Conservation (phyloP, 2,113 vertebrate species). For the Lasiurus borealis region DNA sequence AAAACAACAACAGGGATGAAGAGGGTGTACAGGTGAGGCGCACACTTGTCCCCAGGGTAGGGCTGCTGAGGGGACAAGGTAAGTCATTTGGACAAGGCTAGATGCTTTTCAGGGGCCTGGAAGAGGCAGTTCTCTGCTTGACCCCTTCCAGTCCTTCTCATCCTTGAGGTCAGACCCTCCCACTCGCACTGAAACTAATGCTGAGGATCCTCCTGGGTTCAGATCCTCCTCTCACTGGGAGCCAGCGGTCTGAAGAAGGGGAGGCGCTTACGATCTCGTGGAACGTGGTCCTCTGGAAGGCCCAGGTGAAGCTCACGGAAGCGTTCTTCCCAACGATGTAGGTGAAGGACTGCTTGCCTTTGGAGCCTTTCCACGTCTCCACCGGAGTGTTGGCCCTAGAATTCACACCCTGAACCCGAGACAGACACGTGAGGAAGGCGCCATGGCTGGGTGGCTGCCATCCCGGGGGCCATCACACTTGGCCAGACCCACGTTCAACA, state of each 20-base stretch:
- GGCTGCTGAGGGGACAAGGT: background rate
- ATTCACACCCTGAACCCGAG: constrained; percentile 88
- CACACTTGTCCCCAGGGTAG: background rate
- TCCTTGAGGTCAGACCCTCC: background rate
- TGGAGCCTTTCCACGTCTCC: constrained; percentile 93
- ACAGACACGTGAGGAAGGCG: constrained; percentile 6
- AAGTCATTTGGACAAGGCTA: background rate
- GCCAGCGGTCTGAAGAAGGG: background rate
- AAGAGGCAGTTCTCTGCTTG: background rate
- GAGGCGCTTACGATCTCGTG: constrained; percentile 86
- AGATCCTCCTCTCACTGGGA: background rate
- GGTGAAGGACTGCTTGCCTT: constrained; percentile 94
- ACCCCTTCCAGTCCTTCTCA: background rate
- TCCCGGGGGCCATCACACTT: background rate
- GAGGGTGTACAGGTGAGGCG: background rate
- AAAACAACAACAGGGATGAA: background rate
- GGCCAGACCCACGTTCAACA: background rate
- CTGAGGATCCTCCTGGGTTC: background rate
- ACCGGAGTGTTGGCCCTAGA: constrained; percentile 89
- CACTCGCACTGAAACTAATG: background rate
- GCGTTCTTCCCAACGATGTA: constrained; percentile 91
- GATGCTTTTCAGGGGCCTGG: background rate
- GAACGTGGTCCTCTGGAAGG: constrained; percentile 91
- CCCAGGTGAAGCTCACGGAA: constrained; percentile 95
- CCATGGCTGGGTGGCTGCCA: background rate